These are phyloP conservation scores for Mesocricetus auratus DNA, from an alignment of 2,113 vertebrate genomes.

Conservation along the genomic window DNA sequence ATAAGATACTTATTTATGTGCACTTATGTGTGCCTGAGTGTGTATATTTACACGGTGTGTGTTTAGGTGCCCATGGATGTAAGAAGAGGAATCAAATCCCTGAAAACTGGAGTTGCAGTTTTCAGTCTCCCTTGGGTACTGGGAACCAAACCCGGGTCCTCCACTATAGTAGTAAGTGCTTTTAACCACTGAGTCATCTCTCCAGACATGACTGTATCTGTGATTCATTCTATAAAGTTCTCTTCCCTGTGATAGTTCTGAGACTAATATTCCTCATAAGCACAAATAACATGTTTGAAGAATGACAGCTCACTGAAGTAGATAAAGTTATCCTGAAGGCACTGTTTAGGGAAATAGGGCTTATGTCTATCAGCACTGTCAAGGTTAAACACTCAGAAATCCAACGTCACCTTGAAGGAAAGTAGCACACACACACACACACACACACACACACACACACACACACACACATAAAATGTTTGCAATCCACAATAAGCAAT, in stretches of 20 bases:
- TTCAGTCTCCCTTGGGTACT: neutral
- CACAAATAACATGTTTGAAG: neutral
- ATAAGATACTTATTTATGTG: neutral
- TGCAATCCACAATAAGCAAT: neutral
- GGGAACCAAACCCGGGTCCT: neutral
- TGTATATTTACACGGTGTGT: neutral
- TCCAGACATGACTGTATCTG: neutral
- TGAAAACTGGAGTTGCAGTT: neutral
- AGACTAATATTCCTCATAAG: slow-evolving; percentile 9
- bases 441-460: too few species aligned
- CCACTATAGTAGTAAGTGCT: neutral
- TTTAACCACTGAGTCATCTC: neutral
- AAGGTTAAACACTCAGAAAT: slow-evolving; percentile 14
- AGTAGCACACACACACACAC: neutral
- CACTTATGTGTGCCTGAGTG: neutral
- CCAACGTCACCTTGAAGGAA: neutral
- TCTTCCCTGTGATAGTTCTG: neutral
- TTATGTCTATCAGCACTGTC: neutral
- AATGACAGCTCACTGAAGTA: neutral
- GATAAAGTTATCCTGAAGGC: neutral
- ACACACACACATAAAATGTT: neutral
- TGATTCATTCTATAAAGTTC: slow-evolving; percentile 13
- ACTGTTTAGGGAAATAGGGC: neutral
- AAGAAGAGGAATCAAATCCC: neutral
- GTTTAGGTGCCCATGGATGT: too few species aligned